Evolutionary conservation across 2,888 invertebrate species (phyloP).

Genomic region (Oasisia sp.): DNA sequence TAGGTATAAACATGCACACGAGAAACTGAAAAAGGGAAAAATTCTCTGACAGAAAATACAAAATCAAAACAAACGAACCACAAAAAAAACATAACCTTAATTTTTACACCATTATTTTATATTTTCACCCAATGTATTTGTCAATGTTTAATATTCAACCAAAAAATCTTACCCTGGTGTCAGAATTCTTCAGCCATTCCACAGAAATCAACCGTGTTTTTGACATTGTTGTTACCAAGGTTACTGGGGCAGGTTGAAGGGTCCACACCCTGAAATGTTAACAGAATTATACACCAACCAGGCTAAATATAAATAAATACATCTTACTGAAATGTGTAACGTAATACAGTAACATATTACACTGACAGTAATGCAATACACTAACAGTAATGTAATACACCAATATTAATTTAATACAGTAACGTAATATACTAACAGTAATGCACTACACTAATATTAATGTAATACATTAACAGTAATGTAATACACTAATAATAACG

Average conservation of each 20-base stretch:
- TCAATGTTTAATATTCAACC: background rate
- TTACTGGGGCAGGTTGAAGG: constrained; percentile 67
- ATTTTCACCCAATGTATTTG: background rate
- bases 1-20: background rate
- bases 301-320: background rate
- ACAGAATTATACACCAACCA: background rate
- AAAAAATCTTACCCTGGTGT: constrained; percentile 66
- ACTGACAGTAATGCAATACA: background rate
- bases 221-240: constrained; percentile 70
- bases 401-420: too few species aligned
- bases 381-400: too few species aligned
- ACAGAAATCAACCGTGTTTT: constrained; percentile 70
- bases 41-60: background rate
- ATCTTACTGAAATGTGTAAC: background rate
- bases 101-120: background rate
- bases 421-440: too few species aligned
- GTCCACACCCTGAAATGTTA: constrained; percentile 62
- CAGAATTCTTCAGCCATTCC: constrained; percentile 73
- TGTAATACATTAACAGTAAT: too few species aligned
- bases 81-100: background rate
- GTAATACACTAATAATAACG: too few species aligned
- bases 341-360: background rate
- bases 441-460: too few species aligned
- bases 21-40: background rate
- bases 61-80: background rate